These are phyloP conservation scores for Enteromius viviparus DNA, from an alignment of 2,797 vertebrate genomes.

Conservation along the genomic window DNA sequence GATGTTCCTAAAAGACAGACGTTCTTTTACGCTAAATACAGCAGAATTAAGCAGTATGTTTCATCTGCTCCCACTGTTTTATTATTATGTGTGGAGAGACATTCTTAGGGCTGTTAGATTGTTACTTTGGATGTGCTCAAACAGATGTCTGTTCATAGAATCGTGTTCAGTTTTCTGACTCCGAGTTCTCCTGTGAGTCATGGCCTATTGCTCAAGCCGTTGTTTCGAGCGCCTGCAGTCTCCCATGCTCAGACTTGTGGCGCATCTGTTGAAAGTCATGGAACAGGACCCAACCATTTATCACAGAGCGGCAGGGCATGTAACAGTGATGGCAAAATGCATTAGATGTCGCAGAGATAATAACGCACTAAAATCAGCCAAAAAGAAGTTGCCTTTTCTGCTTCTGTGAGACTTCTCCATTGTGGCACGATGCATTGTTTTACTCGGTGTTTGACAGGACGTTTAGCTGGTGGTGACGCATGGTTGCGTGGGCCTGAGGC, in stretches of 20 bases:
- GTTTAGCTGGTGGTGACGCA: not conserved
- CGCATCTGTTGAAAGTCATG: slow-evolving; percentile 36
- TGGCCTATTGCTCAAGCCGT: slow-evolving; percentile 23
- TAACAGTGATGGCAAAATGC: not conserved
- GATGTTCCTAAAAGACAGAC: slow-evolving; percentile 1
- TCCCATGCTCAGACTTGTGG: slow-evolving; percentile 46
- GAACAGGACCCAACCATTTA: slow-evolving; percentile 40
- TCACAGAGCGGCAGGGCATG: not conserved
- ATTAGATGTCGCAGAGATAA: slow-evolving; percentile 9
- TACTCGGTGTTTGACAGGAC: not conserved
- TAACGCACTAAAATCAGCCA: not conserved
- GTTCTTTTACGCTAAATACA: not conserved
- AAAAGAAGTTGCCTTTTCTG: not conserved
- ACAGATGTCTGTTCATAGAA: not conserved
- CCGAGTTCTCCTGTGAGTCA: slow-evolving; percentile 24
- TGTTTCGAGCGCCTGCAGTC: slow-evolving; percentile 6
- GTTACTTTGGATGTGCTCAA: not conserved
- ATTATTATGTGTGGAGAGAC: not conserved
- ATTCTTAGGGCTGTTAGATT: not conserved
- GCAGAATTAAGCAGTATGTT: not conserved
- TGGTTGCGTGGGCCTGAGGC: slow-evolving; percentile 23
- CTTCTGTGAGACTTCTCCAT: not conserved
- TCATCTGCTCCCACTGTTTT: not conserved
- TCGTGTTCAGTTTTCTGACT: slow-evolving; percentile 21
- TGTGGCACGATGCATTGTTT: not conserved